A percentile compares a stretch with the other conserved stretches of the same genome.
phyloP scores from a whole-genome alignment of 37 sponge, comb jelly and placozoan species.

The Chondrilla cf. caribensis region DNA sequence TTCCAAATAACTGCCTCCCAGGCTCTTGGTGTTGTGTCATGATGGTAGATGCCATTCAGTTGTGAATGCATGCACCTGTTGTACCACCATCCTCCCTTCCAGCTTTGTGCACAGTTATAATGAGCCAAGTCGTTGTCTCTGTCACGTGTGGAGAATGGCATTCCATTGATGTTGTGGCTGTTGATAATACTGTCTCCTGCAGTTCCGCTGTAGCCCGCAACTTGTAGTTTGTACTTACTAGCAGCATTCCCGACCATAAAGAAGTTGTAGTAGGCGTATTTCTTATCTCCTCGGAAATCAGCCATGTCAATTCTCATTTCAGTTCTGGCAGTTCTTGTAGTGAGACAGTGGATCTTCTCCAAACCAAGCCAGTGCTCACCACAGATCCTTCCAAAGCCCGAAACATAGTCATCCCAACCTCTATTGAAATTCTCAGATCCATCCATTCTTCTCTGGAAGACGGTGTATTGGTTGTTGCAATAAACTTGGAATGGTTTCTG shows the following conservation, averaged over 20 bases:
- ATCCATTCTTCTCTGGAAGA: conserved; percentile 31
- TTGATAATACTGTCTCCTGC: conserved; percentile 13
- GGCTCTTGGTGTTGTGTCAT: too few relatives aligned
- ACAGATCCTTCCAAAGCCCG: conserved; percentile 21
- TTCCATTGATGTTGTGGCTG: neutral
- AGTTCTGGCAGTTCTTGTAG: neutral
- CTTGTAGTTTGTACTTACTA: neutral
- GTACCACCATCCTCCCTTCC: conserved; percentile 40
- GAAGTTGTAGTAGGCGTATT: conserved; percentile 9
- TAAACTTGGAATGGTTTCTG: neutral
- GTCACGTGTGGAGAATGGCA: conserved; percentile 19
- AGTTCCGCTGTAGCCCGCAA: conserved; percentile 26
- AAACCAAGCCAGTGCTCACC: conserved; percentile 35
- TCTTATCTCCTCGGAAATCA: neutral
- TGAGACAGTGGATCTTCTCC: conserved; percentile 24
- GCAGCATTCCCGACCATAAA: conserved; percentile 23
- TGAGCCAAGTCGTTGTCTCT: conserved; percentile 14
- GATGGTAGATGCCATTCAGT: too few relatives aligned
- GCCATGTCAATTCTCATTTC: conserved; percentile 10
- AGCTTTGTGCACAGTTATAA: conserved; percentile 15
- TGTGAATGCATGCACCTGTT: neutral
- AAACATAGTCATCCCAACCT: conserved; percentile 23
- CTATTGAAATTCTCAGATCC: conserved; percentile 29
- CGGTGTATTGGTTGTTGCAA: neutral
- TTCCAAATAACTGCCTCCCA: too few relatives aligned